Evolutionary conservation across 2,113 vertebrate species (phyloP), one percentile per base, ranked within the genome.

Genomic region (Aegotheles bennettii): DNA sequence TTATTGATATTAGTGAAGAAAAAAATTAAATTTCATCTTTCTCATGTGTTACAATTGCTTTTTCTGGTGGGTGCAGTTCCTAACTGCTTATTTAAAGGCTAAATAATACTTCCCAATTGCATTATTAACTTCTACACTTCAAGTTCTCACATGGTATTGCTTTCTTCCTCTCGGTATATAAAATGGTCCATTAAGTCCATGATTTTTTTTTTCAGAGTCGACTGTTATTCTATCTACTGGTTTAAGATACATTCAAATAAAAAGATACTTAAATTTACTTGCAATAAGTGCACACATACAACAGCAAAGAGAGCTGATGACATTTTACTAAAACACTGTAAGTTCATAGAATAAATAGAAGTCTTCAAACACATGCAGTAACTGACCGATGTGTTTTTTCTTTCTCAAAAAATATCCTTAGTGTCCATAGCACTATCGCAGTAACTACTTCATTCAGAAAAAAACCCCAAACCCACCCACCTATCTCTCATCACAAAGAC

Each of bases 191-290:
- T 79, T 89, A 83, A 75, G 84, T 92, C 76, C 67, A 57, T 57
- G 50, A 67, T 91, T 90, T 73, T 84, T 81, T 94, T 85, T 81
- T 94, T 47, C 79, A 91, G 64, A 94, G 80, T 95, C 95, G 79
- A 92, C 86, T 87, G 94, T 95, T 97, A 92, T 47, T 90, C 97
- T 97, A 97, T 73, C 97, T 97, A 96, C 96, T 93, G 90, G 93
- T 97, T 98, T 96, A 91, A 98, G 97, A 98, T 98, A 99, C 99
- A 99, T 99, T 99, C 98, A 98, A 95, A 98, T 93, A 96, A 98
- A 97, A 97, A 97, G 96, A 96, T 93, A 84, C 95, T 98, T 83
- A 97, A 92, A 95, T 90, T 95, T 95, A 96, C 96, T 97, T 82
- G 94, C 89, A 96, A 88, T 95, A 96, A 97, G 95, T 93, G 95